phyloP scores from a whole-genome alignment of 2,888 invertebrate genomes.

The Autographa pulchrina region DNA sequence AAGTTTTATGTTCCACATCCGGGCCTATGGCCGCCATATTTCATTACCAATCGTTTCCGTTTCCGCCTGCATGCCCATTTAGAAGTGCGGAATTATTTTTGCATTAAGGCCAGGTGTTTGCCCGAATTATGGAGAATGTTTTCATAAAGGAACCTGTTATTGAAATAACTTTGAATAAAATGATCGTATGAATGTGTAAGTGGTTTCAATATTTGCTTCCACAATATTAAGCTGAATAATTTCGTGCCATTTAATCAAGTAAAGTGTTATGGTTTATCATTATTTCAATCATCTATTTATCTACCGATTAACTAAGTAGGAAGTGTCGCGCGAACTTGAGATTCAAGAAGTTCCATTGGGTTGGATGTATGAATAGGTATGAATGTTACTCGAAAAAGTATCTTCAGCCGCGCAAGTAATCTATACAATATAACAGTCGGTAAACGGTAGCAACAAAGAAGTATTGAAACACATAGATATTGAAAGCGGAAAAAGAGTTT shows the following conservation, averaged over 20 bases:
- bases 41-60: conserved; percentile 55
- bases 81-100: conserved; percentile 53
- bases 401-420: too few species aligned
- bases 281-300: too few species aligned
- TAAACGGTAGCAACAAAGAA: neutral
- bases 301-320: too few species aligned
- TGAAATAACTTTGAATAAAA: conserved; percentile 2
- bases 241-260: neutral
- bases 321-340: too few species aligned
- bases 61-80: conserved; percentile 47
- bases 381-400: too few species aligned
- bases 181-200: neutral
- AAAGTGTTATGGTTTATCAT: too few species aligned
- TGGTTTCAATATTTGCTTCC: neutral
- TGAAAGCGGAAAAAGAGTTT: neutral
- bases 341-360: too few species aligned
- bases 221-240: neutral
- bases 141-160: conserved; percentile 15
- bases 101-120: conserved; percentile 52
- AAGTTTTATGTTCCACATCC: conserved; percentile 49
- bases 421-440: neutral
- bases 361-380: too few species aligned
- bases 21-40: conserved; percentile 50
- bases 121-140: conserved; percentile 29
- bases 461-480: neutral